phyloP scores from a whole-genome alignment of 2,888 invertebrate genomes.

The Thumatha senex region DNA sequence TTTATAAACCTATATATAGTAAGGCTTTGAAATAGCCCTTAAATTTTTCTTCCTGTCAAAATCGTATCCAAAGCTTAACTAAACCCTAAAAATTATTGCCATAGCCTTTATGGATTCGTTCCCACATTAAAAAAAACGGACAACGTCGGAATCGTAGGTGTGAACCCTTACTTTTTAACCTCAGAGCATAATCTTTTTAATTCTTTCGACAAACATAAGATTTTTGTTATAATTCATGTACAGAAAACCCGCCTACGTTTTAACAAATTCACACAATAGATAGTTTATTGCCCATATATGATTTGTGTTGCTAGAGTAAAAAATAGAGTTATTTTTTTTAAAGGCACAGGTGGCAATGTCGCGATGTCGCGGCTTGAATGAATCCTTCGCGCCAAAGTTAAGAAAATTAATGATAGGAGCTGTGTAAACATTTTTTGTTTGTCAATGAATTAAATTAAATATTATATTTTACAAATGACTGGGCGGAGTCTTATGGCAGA shows the following conservation, averaged over 20 bases:
- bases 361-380: slow-evolving; percentile 29
- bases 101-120: slow-evolving; percentile 13
- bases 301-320: slow-evolving; percentile 43
- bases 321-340: slow-evolving; percentile 38
- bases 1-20: too few species aligned
- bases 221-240: slow-evolving; percentile 38
- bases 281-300: slow-evolving; percentile 69
- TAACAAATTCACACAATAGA: slow-evolving; percentile 74
- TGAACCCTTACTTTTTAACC: slow-evolving; percentile 40
- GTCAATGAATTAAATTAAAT: slow-evolving; percentile 32
- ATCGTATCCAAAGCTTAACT: background rate
- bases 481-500: slow-evolving; percentile 10
- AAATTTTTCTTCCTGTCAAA: too few species aligned
- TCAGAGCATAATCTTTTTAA: slow-evolving; percentile 41
- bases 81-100: background rate
- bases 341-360: slow-evolving; percentile 32
- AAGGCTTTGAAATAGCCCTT: too few species aligned
- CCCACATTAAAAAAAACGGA: slow-evolving; percentile 36
- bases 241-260: slow-evolving; percentile 72
- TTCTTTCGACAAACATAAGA: slow-evolving; percentile 47
- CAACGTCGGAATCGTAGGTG: slow-evolving; percentile 38
- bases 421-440: slow-evolving; percentile 74
- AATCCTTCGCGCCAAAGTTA: slow-evolving; percentile 27
- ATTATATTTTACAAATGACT: slow-evolving; percentile 21
- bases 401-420: slow-evolving; percentile 61